These are phyloP conservation scores for Coreius guichenoti DNA, from an alignment of 2,797 vertebrate genomes.

Conservation along the genomic window DNA sequence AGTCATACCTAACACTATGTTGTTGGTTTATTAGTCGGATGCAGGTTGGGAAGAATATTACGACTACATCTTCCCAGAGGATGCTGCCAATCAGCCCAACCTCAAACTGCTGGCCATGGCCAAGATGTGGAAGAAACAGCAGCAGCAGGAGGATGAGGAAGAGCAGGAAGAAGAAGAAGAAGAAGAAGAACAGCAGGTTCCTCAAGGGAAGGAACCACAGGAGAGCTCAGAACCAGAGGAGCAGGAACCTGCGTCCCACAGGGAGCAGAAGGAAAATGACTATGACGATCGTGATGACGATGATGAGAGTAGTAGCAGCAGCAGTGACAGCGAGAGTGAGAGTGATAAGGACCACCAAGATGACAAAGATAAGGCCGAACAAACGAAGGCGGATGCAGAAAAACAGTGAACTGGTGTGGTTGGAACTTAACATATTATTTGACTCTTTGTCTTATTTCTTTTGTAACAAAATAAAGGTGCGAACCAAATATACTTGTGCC, in stretches of 20 bases:
- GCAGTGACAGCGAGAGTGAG: constrained; percentile 49
- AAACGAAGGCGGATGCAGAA: constrained; percentile 41
- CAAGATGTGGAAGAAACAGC: constrained; percentile 98
- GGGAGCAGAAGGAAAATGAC: background rate
- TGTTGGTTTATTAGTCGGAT: constrained; percentile 82
- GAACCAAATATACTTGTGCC: constrained; percentile 5
- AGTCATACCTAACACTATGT: background rate
- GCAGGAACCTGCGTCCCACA: background rate
- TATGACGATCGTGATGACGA: constrained; percentile 66
- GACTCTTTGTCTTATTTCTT: constrained; percentile 56
- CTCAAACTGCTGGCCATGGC: constrained; percentile 98
- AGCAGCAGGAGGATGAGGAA: constrained; percentile 76
- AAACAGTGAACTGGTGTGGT: constrained; percentile 19
- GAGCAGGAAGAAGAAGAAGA: constrained; percentile 64
- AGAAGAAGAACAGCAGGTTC: constrained; percentile 56
- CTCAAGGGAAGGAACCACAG: constrained; percentile 11
- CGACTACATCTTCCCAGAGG: constrained; percentile 98
- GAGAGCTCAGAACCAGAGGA: background rate
- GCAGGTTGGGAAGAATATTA: constrained; percentile 99
- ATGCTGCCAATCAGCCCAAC: constrained; percentile 97
- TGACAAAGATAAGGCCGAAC: constrained; percentile 41
- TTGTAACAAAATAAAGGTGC: constrained; percentile 55
- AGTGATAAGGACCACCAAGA: constrained; percentile 44
- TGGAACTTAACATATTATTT: background rate
- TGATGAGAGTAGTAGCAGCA: constrained; percentile 38